Conservation (phyloP, 1,140 invertebrate species). For the Lepeophtheirus salmonis region DNA sequence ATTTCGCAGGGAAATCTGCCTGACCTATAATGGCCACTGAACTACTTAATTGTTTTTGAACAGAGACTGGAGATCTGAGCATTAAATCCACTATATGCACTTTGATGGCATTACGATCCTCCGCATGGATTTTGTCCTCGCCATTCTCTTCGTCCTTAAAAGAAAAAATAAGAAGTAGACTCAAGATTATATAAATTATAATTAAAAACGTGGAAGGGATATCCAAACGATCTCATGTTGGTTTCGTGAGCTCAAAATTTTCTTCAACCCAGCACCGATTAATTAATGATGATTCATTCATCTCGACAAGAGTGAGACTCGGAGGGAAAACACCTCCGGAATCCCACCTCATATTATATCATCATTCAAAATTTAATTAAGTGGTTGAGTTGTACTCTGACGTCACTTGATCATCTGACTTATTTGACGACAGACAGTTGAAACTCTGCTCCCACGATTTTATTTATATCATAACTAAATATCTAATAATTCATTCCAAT, state of each 20-base stretch:
- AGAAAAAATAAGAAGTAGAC: neutral
- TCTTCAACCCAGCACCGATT: no score
- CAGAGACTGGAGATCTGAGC: constrained; percentile 65
- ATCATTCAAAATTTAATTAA: no score
- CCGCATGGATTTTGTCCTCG: constrained; percentile 53
- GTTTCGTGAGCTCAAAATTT: neutral
- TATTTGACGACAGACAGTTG: no score
- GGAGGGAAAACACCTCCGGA: no score
- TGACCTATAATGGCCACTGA: constrained; percentile 79
- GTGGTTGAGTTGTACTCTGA: no score
- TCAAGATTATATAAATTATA: neutral
- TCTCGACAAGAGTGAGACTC: no score
- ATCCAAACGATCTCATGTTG: neutral
- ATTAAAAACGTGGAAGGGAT: neutral
- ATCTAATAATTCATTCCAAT: no score
- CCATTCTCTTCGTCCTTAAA: constrained; percentile 47
- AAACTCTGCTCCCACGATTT: no score
- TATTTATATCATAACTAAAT: no score
- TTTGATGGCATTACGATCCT: constrained; percentile 61
- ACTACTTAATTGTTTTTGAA: constrained; percentile 87
- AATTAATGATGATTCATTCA: no score
- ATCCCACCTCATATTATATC: no score
- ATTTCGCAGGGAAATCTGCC: constrained; percentile 37
- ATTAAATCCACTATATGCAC: constrained; percentile 72
- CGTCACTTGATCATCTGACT: no score